Evolutionary conservation across 1,140 invertebrate genomes (phyloP), one percentile per base, ranked within the genome.

Genomic region (Zaprionus tsacasi): DNA sequence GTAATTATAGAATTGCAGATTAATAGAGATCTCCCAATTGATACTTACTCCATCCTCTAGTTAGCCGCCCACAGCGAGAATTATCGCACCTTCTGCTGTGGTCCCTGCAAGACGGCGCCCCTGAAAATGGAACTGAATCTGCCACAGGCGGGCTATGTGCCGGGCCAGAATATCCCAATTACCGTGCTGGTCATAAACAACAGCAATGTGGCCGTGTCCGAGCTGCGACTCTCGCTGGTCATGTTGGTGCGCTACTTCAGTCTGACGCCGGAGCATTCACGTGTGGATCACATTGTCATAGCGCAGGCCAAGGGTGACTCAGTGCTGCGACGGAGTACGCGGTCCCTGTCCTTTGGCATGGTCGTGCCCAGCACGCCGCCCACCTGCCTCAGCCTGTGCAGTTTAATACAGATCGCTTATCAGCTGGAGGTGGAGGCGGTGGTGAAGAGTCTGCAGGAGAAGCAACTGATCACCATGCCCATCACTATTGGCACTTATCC

Each of bases 311-410:
- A 12, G 90, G 94, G 66, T 81, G 92, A 45, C 94, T 93, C 17
- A 92, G 94, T 76, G 92, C 93, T 76, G 94, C 94, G 91, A 3
- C 78, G 79, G 10, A 66, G 76, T 59, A 91, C 87, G 2, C 78
- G 85, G 10, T 80, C 91, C 6, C 38, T 88, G 50, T 79, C 64
- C 50, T 69, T 83, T 45, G 92, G 90, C 35, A 81, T 96, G 45
- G 92, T 93, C 12, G 93, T 96, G 38, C 96, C 96, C 0, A 93
- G 95, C 1, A 91, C 96, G 70, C 96, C 96, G 11, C 95, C 95
- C 94, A 96, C 95, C 0, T 92, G 91, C 88, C 92, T 96, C 1
- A 93, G 94, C 17, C 94, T 95, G 74, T 96, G 96, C 78, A 93
- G 93, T 35, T 94, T 96, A 8, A 88, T 88, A 67, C 95, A 96